Base-by-base conservation (phyloP, 2,888 invertebrate species). In the Aphodius granarius region DNA sequence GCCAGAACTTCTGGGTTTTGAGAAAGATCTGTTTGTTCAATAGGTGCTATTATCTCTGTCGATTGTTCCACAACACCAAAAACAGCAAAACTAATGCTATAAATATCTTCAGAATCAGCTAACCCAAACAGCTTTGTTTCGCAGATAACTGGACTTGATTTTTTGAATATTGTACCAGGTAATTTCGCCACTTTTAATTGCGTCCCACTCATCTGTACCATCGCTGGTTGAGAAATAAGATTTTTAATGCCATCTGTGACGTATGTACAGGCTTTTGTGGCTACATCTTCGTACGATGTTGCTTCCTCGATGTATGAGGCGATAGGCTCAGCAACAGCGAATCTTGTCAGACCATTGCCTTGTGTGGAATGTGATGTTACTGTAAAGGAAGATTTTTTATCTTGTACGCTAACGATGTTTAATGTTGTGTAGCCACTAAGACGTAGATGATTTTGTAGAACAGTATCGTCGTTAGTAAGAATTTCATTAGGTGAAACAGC, bases 121-220 rank as follows among this genome's bases (percentile, higher is more conserved):
- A 78, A 63, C 62, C 78, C 78, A 19, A 63, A 76, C 13, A 78
- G 63, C 66, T 73, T 73, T 72, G 43, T 63, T 0, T 71, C 75
- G 17, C 78, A 78, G 16, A 78, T 20, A 63, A 78, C 63, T 19
- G 78, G 78, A 71, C 78, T 78, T 20, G 77, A 76, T 63, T 72
- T 70, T 73, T 76, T 72, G 72, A 76, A 78, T 5, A 62, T 20
- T 0, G 66, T 77, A 2, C 63, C 63, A 71, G 66, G 64, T 1
- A 72, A 66, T 74, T 78, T 78, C 1, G 71, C 22, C 17, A 77
- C 63, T 15, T 19, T 64, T 13, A 78, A 18, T 23, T 74, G 64
- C 17, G 72, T 63, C 17, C 18, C 70, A 3, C 63, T 66, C 6
- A 75, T 9, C 18, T 20, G 64, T 16, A 71, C 71, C 15, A 3